Percentiles rank a stretch among this genome's conserved stretches.
Evolutionary conservation across 2,797 vertebrate genomes (phyloP).

Genomic region (Pelobates cultripes): DNA sequence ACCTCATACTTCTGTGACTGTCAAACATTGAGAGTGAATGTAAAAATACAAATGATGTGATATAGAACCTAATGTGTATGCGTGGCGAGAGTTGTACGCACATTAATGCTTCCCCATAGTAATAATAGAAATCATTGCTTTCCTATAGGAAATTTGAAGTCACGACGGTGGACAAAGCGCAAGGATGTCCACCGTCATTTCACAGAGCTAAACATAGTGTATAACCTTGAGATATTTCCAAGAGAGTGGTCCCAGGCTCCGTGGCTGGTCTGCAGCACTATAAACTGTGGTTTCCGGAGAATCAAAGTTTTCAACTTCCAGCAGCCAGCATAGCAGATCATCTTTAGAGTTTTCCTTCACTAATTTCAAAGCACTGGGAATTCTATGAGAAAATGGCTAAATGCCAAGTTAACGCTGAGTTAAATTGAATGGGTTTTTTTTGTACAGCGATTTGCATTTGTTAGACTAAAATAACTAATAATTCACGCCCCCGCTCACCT

Average conservation of each 20-base stretch:
- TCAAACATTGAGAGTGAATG: background rate
- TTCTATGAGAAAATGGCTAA: slow-evolving; percentile 3
- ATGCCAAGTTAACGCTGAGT: background rate
- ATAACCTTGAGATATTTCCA: background rate
- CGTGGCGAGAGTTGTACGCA: no score
- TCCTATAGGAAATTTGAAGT: no score
- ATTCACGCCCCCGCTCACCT: background rate
- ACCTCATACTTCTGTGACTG: background rate
- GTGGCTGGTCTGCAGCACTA: no score
- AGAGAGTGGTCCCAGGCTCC: background rate
- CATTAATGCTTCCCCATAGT: no score
- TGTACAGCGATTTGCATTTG: slow-evolving; percentile 6
- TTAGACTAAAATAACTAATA: slow-evolving; percentile 10
- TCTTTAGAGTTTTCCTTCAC: background rate
- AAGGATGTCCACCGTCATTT: no score
- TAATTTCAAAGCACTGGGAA: background rate
- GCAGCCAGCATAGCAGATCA: background rate
- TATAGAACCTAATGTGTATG: no score
- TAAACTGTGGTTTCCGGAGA: no score
- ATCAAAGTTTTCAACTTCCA: background rate
- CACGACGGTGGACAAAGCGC: no score
- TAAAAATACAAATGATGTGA: background rate
- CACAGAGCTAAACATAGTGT: no score
- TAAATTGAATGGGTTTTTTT: slow-evolving; percentile 3
- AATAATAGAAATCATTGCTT: no score